phyloP scores from a whole-genome alignment of 2,888 invertebrate genomes.

The Stegana nigrithorax region DNA sequence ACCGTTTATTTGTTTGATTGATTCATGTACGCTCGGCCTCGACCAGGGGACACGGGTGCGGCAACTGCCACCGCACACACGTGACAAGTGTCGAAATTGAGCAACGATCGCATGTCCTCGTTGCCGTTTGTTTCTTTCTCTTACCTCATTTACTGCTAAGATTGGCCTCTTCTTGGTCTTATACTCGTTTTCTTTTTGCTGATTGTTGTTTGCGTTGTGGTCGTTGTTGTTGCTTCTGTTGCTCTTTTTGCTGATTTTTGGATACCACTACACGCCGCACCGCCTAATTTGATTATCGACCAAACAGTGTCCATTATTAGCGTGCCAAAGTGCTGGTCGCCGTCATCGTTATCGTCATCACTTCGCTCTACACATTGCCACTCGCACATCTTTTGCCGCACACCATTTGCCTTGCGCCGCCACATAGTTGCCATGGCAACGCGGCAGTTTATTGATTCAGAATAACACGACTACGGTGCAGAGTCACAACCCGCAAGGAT shows the following conservation, averaged over 20 bases:
- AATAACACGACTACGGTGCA: conserved; percentile 31
- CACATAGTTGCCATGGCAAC: conserved; percentile 34
- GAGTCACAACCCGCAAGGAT: conserved; percentile 39
- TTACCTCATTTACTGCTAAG: too few species aligned
- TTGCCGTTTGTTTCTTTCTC: too few species aligned
- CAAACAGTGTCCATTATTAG: conserved; percentile 62
- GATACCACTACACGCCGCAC: too few species aligned
- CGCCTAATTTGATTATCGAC: conserved; percentile 65
- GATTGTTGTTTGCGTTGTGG: neutral
- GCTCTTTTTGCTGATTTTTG: too few species aligned
- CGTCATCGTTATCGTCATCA: neutral
- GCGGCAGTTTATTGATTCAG: conserved; percentile 39
- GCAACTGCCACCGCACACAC: too few species aligned
- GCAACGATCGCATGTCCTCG: conserved; percentile 15
- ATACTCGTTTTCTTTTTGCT: neutral
- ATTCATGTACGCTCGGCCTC: too few species aligned
- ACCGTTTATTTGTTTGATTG: neutral
- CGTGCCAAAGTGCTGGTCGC: neutral
- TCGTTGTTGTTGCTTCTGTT: conserved; percentile 15
- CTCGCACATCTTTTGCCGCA: conserved; percentile 18
- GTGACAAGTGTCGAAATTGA: neutral
- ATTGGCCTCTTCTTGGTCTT: too few species aligned
- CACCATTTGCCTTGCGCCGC: conserved; percentile 6
- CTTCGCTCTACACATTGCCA: too few species aligned
- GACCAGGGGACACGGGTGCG: too few species aligned